Percentiles rank a stretch among this genome's conserved stretches.
Conservation (phyloP, 2,797 vertebrate species). For the Molossus alvarezi region DNA sequence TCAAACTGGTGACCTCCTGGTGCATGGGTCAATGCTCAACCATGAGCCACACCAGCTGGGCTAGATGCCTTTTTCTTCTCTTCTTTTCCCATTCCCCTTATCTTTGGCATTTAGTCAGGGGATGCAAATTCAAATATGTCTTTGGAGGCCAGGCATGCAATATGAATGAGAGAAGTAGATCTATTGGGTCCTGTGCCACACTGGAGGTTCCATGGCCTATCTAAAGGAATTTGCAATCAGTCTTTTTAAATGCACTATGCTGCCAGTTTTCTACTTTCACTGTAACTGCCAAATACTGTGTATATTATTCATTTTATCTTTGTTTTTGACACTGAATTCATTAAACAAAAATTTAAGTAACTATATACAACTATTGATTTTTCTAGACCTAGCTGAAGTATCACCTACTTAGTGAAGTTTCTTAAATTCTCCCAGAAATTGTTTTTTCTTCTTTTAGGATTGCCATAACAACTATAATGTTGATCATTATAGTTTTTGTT, state of each 20-base stretch:
- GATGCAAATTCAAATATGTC: slow-evolving; percentile 17
- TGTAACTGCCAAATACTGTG: background rate
- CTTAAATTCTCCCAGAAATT: background rate
- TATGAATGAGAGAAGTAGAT: slow-evolving; percentile 38
- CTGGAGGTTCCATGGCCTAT: background rate
- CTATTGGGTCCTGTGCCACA: background rate
- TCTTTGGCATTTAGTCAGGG: slow-evolving; percentile 35
- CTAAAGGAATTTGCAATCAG: background rate
- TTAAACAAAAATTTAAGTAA: slow-evolving; percentile 58
- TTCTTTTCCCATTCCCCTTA: background rate
- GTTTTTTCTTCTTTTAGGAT: background rate
- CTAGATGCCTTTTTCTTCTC: background rate
- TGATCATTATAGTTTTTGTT: background rate
- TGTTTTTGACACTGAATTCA: slow-evolving; percentile 58
- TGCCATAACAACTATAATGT: background rate
- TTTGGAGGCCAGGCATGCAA: background rate
- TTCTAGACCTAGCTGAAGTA: slow-evolving; percentile 40
- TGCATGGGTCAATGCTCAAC: no score
- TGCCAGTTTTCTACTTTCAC: background rate
- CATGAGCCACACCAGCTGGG: no score
- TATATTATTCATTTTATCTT: slow-evolving; percentile 59
- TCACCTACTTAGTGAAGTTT: slow-evolving; percentile 2
- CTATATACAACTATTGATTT: background rate
- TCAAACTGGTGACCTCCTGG: no score
- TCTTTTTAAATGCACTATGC: background rate